A percentile compares a stretch with the other conserved stretches of the same genome.
phyloP scores from a whole-genome alignment of 2,888 invertebrate genomes.

The Prostheceraeus crozeri region DNA sequence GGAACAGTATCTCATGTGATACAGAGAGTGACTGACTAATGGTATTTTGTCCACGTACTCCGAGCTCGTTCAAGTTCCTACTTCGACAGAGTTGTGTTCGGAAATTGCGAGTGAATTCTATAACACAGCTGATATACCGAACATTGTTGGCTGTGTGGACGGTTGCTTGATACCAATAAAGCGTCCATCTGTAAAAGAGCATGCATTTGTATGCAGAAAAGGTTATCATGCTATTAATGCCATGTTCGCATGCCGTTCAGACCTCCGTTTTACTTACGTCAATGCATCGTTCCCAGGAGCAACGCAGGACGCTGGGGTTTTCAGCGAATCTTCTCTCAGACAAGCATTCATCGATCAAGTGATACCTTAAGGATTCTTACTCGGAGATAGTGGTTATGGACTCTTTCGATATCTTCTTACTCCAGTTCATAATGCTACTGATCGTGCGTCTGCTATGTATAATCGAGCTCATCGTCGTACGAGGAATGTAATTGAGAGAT shows the following conservation, averaged over 20 bases:
- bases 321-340: not conserved
- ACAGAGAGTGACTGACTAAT: not conserved
- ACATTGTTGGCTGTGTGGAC: conserved; percentile 1
- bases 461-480: too few species aligned
- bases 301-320: conserved; percentile 3
- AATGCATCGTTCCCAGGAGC: not conserved
- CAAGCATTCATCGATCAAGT: not conserved
- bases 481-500: not conserved
- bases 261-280: conserved; percentile 10
- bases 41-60: too few species aligned
- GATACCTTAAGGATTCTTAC: conserved; percentile 4
- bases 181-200: conserved; percentile 6
- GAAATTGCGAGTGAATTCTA: conserved; percentile 12
- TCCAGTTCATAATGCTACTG: not conserved
- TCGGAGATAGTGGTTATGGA: not conserved
- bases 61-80: too few species aligned
- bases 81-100: too few species aligned
- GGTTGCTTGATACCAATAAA: not conserved
- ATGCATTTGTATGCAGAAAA: not conserved
- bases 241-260: not conserved
- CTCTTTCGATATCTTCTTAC: not conserved
- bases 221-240: conserved; percentile 5
- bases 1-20: not conserved
- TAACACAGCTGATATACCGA: not conserved
- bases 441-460: too few species aligned